These are phyloP conservation scores for Diarsia rubi DNA, from an alignment of 2,888 invertebrate species.

Conservation along the genomic window DNA sequence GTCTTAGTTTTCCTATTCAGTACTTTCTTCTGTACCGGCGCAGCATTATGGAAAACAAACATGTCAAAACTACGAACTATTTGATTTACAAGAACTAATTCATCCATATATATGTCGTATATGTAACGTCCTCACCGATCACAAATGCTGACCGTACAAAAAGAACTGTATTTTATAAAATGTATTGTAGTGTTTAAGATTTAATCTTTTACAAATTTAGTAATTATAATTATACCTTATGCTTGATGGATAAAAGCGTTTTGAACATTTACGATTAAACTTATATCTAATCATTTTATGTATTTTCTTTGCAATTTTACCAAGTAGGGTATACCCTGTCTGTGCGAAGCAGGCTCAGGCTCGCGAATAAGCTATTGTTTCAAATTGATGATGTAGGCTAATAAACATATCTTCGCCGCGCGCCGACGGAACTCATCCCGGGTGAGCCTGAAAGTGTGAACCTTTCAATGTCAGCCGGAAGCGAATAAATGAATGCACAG, in stretches of 20 bases:
- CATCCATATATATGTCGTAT: background rate
- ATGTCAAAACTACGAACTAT: background rate
- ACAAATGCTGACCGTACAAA: constrained; percentile 30
- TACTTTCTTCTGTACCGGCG: constrained; percentile 23
- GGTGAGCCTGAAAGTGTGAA: background rate
- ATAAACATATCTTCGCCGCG: background rate
- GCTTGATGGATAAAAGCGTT: constrained; percentile 30
- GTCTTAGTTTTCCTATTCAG: constrained; percentile 26
- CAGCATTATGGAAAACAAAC: constrained; percentile 24
- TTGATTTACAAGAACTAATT: background rate
- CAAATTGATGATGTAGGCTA: background rate
- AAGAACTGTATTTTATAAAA: constrained; percentile 31
- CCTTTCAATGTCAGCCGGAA: background rate
- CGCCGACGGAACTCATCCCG: constrained; percentile 7
- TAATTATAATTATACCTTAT: constrained; percentile 50
- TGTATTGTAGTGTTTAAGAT: constrained; percentile 25
- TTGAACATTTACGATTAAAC: constrained; percentile 18
- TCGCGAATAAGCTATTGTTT: background rate
- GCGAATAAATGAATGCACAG: constrained; percentile 1
- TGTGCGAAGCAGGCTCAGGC: background rate
- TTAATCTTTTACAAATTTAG: constrained; percentile 41
- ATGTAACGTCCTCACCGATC: background rate
- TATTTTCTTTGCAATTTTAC: constrained; percentile 29
- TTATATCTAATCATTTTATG: background rate
- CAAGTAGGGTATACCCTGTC: background rate